Percentiles rank a stretch among this genome's conserved stretches.
Conservation (phyloP, 2,113 vertebrate species). For the Nyctereutes procyonoides region DNA sequence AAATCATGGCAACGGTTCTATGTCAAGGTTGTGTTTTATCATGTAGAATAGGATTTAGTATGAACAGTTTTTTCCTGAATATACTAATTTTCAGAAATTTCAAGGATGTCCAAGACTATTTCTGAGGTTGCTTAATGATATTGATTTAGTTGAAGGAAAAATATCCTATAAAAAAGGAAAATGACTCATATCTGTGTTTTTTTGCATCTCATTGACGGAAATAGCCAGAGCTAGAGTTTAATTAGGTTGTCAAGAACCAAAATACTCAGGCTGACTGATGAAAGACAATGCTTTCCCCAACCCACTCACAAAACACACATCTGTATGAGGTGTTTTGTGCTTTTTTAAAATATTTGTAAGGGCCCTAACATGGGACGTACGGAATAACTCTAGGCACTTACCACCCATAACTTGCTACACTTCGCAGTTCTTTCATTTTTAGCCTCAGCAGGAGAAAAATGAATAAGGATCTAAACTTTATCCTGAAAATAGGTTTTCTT, state of each 20-base stretch:
- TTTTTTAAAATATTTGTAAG: conserved; percentile 14
- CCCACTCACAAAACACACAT: neutral
- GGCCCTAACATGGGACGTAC: neutral
- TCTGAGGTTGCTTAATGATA: neutral
- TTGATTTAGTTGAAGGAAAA: conserved; percentile 36
- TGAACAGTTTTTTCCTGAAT: conserved; percentile 36
- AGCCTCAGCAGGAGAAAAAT: conserved; percentile 32
- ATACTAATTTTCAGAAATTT: conserved; percentile 42
- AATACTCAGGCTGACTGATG: neutral
- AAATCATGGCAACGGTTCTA: conserved; percentile 48
- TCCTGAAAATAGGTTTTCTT: conserved; percentile 47
- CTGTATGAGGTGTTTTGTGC: neutral
- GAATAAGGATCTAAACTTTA: conserved; percentile 33
- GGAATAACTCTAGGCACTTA: neutral
- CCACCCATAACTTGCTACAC: neutral
- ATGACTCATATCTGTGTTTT: conserved; percentile 6
- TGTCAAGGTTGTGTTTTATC: conserved; percentile 44
- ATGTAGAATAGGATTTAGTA: conserved; percentile 31
- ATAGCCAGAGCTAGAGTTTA: conserved; percentile 11
- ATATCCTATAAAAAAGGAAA: neutral
- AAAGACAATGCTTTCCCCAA: neutral
- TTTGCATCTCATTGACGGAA: conserved; percentile 35
- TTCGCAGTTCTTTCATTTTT: neutral
- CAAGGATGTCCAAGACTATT: neutral
- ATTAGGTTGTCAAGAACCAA: neutral